These are phyloP conservation scores for Chelonoidis abingdonii DNA, from an alignment of 2,113 vertebrate species.

Conservation along the genomic window DNA sequence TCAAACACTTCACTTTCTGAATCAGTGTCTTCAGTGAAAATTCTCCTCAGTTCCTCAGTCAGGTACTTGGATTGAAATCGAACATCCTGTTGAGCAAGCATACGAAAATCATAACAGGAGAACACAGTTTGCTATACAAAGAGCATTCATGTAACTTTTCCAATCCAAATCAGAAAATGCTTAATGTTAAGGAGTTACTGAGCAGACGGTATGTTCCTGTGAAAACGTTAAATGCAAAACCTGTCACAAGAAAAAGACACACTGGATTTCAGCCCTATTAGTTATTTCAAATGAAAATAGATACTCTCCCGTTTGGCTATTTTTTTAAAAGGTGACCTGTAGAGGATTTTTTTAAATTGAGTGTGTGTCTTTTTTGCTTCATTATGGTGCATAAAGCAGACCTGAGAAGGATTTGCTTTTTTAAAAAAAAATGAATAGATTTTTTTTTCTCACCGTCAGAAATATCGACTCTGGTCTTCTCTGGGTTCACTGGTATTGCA, in stretches of 20 bases:
- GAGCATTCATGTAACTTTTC: background rate
- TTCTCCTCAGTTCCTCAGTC: constrained; percentile 84
- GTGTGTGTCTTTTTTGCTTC: background rate
- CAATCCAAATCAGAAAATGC: background rate
- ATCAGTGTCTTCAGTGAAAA: constrained; percentile 92
- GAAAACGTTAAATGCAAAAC: background rate
- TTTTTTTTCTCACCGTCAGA: background rate
- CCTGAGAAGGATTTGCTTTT: background rate
- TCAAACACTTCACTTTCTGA: constrained; percentile 89
- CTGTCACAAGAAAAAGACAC: background rate
- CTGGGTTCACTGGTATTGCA: background rate
- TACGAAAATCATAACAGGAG: background rate
- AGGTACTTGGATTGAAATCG: constrained; percentile 84
- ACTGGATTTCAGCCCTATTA: background rate
- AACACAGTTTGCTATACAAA: background rate
- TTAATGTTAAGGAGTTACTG: background rate
- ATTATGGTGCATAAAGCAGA: background rate
- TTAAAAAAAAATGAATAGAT: background rate
- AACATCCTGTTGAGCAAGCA: constrained; percentile 70
- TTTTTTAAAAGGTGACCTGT: background rate
- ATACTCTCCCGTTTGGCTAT: background rate
- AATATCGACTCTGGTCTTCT: background rate
- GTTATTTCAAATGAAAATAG: background rate
- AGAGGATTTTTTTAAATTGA: background rate
- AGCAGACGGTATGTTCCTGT: background rate